Base-by-base conservation (phyloP, 2,888 invertebrate species). In the Trachelus troglodyta region DNA sequence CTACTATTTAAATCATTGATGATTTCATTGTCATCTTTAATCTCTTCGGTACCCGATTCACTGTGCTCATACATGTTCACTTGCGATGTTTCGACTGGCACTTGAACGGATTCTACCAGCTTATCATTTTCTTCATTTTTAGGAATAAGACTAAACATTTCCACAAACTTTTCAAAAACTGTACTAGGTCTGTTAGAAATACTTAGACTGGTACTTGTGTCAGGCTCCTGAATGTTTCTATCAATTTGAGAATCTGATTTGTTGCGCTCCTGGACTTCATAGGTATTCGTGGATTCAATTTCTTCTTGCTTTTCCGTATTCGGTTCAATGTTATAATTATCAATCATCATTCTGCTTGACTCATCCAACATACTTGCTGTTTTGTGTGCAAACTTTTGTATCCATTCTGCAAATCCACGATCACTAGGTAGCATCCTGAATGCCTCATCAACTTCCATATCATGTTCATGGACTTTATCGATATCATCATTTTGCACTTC, bases 241-340 rank as follows among this genome's bases (percentile, higher is more conserved):
- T 56, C 6, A 23, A 56, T 56, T 23, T 56, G 9, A 23, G 56
- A 56, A 56, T 56, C 56, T 56, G 23, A 56, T 56, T 56, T 23
- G 23, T 40, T 40, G 23, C 33, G 69, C 37, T 33, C 34, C 71
- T 76, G 69, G 56, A 33, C 77, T 75, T 79, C 71, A 23, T 76
- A 12, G 34, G 6, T 71, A 30, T 75, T 75, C 12, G 69, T 73
- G 33, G 31, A 34, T n/a, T 34, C 34, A 11, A 73, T 23, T 31
- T 76, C 68, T 33, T 78, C 73, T 3, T 15, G 35, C 33, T 11
- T 33, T 3, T 77, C 75, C 6, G 11, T 34, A 75, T 73, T 73
- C 56, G 76, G 15, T 75, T 56, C 30, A n/a, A 71, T 74, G 56
- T 56, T 56, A 56, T 9, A 56, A 56, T 56, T 56, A 2, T 23